These are phyloP conservation scores for Drosophila ananassae DNA, from an alignment of 1,140 invertebrate genomes.

Conservation along the genomic window DNA sequence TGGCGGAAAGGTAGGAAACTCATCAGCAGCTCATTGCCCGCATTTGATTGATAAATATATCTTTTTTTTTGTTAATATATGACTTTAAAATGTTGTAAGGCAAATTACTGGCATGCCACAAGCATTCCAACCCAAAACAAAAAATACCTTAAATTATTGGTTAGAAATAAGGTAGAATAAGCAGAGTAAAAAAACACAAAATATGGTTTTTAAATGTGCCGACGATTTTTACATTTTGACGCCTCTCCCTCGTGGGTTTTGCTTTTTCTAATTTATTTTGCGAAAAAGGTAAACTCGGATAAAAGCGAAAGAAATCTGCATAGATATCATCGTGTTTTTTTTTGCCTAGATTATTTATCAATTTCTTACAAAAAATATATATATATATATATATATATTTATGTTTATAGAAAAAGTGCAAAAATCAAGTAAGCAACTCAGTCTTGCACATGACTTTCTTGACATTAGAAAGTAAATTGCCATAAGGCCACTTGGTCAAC, in stretches of 20 bases:
- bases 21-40: constrained; percentile 50
- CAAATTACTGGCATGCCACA: constrained; percentile 48
- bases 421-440: constrained; percentile 14
- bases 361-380: constrained; percentile 54
- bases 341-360: constrained; percentile 60
- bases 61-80: constrained; percentile 2
- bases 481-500: constrained; percentile 80
- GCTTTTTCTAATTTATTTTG: constrained; percentile 42
- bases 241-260: constrained; percentile 35
- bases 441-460: constrained; percentile 74
- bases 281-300: constrained; percentile 19
- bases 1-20: constrained; percentile 14
- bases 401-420: constrained; percentile 16
- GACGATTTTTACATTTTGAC: constrained; percentile 57
- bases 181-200: constrained; percentile 32
- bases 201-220: constrained; percentile 53
- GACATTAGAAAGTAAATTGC: constrained; percentile 83
- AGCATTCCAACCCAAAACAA: constrained; percentile 34
- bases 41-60: constrained; percentile 53
- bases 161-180: constrained; percentile 31
- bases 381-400: constrained; percentile 46
- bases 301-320: constrained; percentile 52
- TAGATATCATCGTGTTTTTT: constrained; percentile 49
- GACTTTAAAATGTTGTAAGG: constrained; percentile 48
- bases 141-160: constrained; percentile 31